Evolutionary conservation across 2,797 vertebrate genomes (phyloP).

Genomic region (Anisognathus igniventris): DNA sequence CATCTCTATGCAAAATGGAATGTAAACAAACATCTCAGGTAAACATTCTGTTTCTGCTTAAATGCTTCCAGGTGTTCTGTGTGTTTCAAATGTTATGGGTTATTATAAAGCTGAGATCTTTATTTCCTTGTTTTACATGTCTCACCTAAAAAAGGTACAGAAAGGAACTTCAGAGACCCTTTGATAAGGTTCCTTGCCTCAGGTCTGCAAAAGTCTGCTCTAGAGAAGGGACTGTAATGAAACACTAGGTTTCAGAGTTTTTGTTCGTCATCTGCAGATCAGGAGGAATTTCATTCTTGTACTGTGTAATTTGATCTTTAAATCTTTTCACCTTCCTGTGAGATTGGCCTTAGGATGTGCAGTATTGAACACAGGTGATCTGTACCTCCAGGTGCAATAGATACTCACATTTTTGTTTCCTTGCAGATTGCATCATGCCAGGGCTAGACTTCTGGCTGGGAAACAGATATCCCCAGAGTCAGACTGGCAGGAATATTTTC

Average conservation of each 20-base stretch:
- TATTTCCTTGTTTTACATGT: not conserved
- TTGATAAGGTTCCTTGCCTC: not conserved
- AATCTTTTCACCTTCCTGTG: not conserved
- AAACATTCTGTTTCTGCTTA: not conserved
- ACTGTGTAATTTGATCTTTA: not conserved
- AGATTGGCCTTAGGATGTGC: not conserved
- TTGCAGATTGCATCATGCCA: not conserved
- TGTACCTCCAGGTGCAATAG: not conserved
- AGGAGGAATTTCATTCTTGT: not conserved
- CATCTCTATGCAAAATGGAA: not conserved
- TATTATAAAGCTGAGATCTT: not conserved
- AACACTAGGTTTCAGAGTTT: not conserved
- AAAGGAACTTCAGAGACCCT: not conserved
- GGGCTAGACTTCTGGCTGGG: not conserved
- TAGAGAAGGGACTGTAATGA: not conserved
- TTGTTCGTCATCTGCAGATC: not conserved
- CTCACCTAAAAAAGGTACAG: not conserved
- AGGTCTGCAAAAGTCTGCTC: not conserved
- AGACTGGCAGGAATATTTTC: not conserved
- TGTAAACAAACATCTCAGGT: not conserved
- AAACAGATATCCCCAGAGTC: not conserved
- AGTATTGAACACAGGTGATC: not conserved
- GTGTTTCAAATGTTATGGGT: not conserved
- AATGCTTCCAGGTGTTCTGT: not conserved
- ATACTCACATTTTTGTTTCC: not conserved